Conservation (phyloP, 2,113 vertebrate species). For the Penelope pileata region DNA sequence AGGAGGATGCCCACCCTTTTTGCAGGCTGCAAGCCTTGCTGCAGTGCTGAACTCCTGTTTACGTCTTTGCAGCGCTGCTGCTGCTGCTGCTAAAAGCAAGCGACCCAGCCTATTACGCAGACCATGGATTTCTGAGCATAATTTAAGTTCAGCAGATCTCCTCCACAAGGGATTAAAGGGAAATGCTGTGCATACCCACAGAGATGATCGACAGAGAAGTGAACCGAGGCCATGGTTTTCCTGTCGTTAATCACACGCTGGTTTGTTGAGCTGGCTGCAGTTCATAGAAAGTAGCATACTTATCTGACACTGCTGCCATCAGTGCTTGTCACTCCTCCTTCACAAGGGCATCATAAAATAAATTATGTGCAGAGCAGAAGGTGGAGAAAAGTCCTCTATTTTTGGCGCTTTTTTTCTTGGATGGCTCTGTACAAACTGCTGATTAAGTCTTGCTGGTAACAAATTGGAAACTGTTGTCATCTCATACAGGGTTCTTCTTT, state of each 20-base stretch:
- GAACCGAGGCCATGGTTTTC: constrained; percentile 39
- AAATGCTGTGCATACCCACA: not conserved
- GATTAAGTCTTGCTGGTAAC: constrained; percentile 40
- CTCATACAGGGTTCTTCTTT: not conserved
- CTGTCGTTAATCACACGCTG: constrained; percentile 41
- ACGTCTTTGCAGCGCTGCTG: not conserved
- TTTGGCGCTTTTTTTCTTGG: constrained; percentile 25
- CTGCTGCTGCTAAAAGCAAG: not conserved
- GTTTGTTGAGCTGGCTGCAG: constrained; percentile 49
- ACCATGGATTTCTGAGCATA: not conserved
- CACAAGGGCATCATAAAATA: not conserved
- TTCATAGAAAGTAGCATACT: constrained; percentile 54
- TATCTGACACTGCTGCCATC: constrained; percentile 54
- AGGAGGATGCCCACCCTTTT: not conserved
- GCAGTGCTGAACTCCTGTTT: not conserved
- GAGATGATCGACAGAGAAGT: constrained; percentile 27
- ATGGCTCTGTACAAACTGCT: constrained; percentile 29
- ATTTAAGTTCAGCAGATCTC: not conserved
- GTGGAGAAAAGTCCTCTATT: constrained; percentile 42
- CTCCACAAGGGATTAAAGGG: not conserved
- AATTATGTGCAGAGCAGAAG: constrained; percentile 30
- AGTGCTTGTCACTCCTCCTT: constrained; percentile 19
- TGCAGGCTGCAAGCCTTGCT: not conserved
- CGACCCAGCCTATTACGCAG: accelerated
- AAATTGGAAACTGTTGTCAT: constrained; percentile 23